Evolutionary conservation across 2,888 invertebrate species (phyloP).

Genomic region (Agrilus biguttatus): DNA sequence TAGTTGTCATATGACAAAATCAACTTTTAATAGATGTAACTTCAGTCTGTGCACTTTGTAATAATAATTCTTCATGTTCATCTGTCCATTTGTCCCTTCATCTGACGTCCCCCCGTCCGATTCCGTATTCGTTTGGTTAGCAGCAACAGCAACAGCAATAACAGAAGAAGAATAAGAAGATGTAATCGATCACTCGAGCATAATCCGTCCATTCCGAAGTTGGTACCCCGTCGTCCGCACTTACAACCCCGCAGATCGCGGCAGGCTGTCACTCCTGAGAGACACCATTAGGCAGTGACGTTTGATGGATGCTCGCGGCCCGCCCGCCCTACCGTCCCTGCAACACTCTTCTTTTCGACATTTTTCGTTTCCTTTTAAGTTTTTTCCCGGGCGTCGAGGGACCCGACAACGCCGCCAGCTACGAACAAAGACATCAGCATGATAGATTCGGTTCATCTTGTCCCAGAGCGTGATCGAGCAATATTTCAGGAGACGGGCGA

Average conservation of each 20-base stretch:
- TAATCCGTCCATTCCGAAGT: too few relatives aligned
- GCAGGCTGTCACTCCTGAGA: slow-evolving; percentile 19
- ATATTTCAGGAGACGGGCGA: slow-evolving; percentile 31
- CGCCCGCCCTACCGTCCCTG: slow-evolving; percentile 16
- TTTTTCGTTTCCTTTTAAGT: slow-evolving; percentile 26
- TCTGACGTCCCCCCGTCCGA: too few relatives aligned
- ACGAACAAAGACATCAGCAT: slow-evolving; percentile 38
- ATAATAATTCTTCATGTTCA: too few relatives aligned
- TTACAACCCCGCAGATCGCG: slow-evolving; percentile 11
- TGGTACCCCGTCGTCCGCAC: slow-evolving; percentile 5
- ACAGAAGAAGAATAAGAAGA: too few relatives aligned
- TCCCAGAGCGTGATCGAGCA: slow-evolving; percentile 36
- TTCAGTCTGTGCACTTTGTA: too few relatives aligned
- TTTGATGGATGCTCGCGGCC: slow-evolving; percentile 28
- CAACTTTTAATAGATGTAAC: too few relatives aligned
- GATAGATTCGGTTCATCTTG: slow-evolving; percentile 37
- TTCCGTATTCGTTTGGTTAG: too few relatives aligned
- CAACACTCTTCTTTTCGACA: slow-evolving; percentile 17
- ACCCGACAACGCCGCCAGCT: slow-evolving; percentile 23
- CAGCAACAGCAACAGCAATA: too few relatives aligned
- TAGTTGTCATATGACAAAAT: too few relatives aligned
- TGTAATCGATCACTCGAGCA: too few relatives aligned
- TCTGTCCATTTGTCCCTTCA: too few relatives aligned
- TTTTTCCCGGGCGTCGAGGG: slow-evolving; percentile 20
- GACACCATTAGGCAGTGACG: slow-evolving; percentile 29